These are phyloP conservation scores for Liolophura sinensis DNA, from an alignment of 1,140 invertebrate genomes.

Conservation along the genomic window DNA sequence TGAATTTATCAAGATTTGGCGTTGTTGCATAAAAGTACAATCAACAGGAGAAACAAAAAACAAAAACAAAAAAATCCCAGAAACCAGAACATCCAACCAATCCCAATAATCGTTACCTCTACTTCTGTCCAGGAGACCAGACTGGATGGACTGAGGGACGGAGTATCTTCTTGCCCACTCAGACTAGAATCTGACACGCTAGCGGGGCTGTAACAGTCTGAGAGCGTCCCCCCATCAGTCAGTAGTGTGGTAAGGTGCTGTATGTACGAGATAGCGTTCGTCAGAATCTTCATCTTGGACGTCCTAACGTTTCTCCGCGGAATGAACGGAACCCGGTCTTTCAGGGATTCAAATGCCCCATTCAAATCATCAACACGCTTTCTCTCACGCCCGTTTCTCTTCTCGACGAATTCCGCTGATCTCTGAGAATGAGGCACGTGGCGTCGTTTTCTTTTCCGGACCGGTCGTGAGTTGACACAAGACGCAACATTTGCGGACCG, in stretches of 20 bases:
- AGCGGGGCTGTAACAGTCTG: too few species aligned
- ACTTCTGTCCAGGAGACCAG: too few species aligned
- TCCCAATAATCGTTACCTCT: too few species aligned
- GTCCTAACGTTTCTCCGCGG: constrained; percentile 8
- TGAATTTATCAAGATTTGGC: too few species aligned
- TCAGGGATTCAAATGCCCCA: constrained; percentile 14
- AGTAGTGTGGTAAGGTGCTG: constrained; percentile 9
- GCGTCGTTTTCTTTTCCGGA: constrained; percentile 1
- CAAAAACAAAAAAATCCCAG: too few species aligned
- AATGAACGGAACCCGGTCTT: constrained; percentile 9
- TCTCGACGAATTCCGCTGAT: constrained; percentile 11
- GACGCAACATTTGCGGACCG: constrained; percentile 31
- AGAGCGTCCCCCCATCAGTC: too few species aligned
- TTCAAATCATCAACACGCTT: constrained; percentile 17
- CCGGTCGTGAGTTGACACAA: constrained; percentile 43
- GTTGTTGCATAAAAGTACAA: too few species aligned
- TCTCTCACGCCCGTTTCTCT: constrained; percentile 17
- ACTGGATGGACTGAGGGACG: too few species aligned
- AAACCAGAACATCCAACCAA: too few species aligned
- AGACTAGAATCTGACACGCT: too few species aligned
- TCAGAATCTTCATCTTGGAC: constrained; percentile 21
- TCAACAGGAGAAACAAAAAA: too few species aligned
- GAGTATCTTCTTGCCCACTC: too few species aligned
- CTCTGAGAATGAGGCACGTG: constrained; percentile 20
- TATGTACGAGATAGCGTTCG: constrained; percentile 14